Base-by-base conservation (phyloP, 2,888 invertebrate genomes). In the Megamerina dolium region DNA sequence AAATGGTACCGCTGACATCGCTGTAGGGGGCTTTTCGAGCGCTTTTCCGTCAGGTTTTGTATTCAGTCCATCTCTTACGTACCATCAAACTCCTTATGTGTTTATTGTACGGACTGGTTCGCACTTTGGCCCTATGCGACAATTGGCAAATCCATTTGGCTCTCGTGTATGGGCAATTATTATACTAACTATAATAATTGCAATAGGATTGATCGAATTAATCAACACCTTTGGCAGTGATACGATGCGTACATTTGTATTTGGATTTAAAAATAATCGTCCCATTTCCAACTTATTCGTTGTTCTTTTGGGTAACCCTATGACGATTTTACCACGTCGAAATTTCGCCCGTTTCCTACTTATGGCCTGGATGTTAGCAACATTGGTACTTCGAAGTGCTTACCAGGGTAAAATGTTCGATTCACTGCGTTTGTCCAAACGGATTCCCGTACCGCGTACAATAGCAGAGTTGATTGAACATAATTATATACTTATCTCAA, bases 351-450 rank as follows among this genome's bases (percentile, higher is more conserved):
- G 68, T 0, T 59, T 58, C 13, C 36, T 65, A 8, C 23, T 68
- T 3, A 47, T 55, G 35, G 35, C 53, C 8, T 66, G 66, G 68
- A 32, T 68, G 8, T 23, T 64, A 1, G 43, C 55, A 2, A 56
- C 61, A 1, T 38, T 67, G 3, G 54, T 68, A 9, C 33, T 68
- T 21, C 62, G 68, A 3, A 60, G 58, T 29, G 63, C 64, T 20
- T 68, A 68, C 37, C 67, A 68, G 48, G 66, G 63, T 2, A 63
- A 64, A n/a, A 31, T 66, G 20, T 66, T 61, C 33, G 61, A 64
- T 17, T 55, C 61, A 14, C 44, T 66, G 38, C 61, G 65, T 8
- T 42, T 50, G 17, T 51, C 53, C 1, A 45, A 41, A 5, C 51
- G 54, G 6, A 36, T 46, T 3, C 49, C 47, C 3, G 19, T 59